phyloP scores from a whole-genome alignment of 2,113 vertebrate genomes.

The Sminthopsis crassicaudata region DNA sequence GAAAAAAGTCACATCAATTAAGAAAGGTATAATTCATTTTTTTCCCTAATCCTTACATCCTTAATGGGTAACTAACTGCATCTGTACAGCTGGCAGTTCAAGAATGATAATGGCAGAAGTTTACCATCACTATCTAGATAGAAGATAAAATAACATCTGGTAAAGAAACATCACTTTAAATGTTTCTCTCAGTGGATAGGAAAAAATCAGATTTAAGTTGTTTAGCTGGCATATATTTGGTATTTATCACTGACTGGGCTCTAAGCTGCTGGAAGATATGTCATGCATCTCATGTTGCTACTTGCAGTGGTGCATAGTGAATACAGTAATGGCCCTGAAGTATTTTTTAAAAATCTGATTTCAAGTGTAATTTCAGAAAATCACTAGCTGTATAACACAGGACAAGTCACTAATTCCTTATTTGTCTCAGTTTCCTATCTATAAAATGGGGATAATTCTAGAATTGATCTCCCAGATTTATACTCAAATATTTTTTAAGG shows the following conservation, averaged over 20 bases:
- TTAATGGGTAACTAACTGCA: conserved; percentile 1
- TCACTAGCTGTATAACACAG: not conserved
- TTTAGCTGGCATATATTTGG: not conserved
- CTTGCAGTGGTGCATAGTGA: not conserved
- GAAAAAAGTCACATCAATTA: not conserved
- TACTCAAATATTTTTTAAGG: not conserved
- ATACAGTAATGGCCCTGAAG: not conserved
- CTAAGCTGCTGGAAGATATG: not conserved
- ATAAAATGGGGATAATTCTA: not conserved
- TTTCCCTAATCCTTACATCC: not conserved
- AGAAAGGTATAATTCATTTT: not conserved
- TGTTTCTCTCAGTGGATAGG: not conserved
- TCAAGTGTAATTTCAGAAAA: not conserved
- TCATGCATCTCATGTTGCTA: not conserved
- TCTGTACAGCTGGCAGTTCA: not conserved
- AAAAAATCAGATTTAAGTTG: not conserved
- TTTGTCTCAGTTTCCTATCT: not conserved
- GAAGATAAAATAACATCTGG: not conserved
- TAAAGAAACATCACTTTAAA: conserved; percentile 10
- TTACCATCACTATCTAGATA: not conserved
- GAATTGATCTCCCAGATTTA: not conserved
- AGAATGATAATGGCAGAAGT: not conserved
- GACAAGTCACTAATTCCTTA: not conserved
- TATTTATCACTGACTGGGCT: not conserved
- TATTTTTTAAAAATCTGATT: not conserved